A percentile compares a stretch with the other conserved stretches of the same genome.
phyloP scores from a whole-genome alignment of 2,113 vertebrate genomes.

The Physeter macrocephalus region DNA sequence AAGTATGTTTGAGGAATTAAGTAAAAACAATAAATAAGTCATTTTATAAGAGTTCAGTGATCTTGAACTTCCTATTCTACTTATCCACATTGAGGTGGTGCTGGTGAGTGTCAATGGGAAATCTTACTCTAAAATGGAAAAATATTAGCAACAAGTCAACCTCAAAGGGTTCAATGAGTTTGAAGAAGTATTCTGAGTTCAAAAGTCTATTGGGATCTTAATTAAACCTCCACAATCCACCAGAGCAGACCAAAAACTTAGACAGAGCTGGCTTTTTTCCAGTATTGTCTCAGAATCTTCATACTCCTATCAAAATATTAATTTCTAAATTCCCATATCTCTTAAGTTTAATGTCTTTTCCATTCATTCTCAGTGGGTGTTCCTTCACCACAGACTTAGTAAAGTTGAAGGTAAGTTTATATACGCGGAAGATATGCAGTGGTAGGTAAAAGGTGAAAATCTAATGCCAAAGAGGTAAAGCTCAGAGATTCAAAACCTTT shows the following conservation, averaged over 20 bases:
- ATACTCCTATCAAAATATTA: slow-evolving; percentile 43
- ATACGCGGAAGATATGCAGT: not conserved
- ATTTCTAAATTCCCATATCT: slow-evolving; percentile 1
- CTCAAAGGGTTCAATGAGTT: slow-evolving; percentile 70
- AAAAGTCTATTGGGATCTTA: slow-evolving; percentile 63
- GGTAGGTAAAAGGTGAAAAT: not conserved
- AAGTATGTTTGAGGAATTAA: slow-evolving; percentile 70
- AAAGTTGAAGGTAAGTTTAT: slow-evolving; percentile 25
- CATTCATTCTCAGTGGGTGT: slow-evolving; percentile 53
- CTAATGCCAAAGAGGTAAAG: not conserved
- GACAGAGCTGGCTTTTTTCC: slow-evolving; percentile 36
- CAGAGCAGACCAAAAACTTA: not conserved
- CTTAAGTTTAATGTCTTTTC: slow-evolving; percentile 48
- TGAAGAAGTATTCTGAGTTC: slow-evolving; percentile 61
- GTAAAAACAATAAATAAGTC: slow-evolving; percentile 74
- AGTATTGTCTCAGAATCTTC: slow-evolving; percentile 42
- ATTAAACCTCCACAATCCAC: slow-evolving; percentile 20
- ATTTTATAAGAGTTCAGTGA: slow-evolving; percentile 64
- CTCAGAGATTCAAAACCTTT: not conserved
- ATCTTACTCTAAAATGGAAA: slow-evolving; percentile 66
- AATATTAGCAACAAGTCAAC: slow-evolving; percentile 59
- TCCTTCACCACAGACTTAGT: not conserved
- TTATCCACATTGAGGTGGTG: slow-evolving; percentile 51
- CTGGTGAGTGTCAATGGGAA: slow-evolving; percentile 72
- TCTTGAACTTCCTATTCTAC: slow-evolving; percentile 71